These are phyloP conservation scores for Riparia riparia DNA, from an alignment of 2,113 vertebrate species.

Conservation along the genomic window DNA sequence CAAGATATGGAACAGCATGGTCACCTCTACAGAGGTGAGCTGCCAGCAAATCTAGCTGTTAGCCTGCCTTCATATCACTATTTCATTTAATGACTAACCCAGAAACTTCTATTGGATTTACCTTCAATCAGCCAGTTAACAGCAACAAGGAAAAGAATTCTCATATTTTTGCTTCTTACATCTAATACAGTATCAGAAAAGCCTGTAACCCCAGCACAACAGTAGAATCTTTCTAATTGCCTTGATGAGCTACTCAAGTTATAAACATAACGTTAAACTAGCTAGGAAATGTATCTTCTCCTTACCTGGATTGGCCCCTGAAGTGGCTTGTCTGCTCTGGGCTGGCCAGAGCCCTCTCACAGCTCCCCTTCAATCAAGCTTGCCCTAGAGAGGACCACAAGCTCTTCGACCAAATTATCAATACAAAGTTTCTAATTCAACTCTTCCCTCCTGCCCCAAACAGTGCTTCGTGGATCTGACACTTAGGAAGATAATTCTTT, in stretches of 20 bases:
- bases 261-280: background rate
- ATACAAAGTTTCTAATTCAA: background rate
- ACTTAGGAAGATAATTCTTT: background rate
- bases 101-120: background rate
- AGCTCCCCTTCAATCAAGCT: background rate
- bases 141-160: background rate
- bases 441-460: background rate
- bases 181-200: background rate
- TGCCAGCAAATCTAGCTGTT: background rate
- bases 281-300: background rate
- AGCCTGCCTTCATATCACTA: background rate
- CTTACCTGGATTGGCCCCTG: background rate
- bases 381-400: background rate
- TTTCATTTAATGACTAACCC: background rate
- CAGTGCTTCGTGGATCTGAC: fast-evolving
- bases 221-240: background rate
- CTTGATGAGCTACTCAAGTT: background rate
- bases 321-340: background rate
- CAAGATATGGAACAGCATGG: background rate
- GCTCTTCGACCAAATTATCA: background rate
- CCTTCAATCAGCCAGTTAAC: background rate
- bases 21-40: background rate
- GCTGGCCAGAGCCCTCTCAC: background rate
- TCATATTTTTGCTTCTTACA: background rate
- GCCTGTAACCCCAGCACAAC: background rate